Evolutionary conservation across 2,113 vertebrate genomes (phyloP).

Genomic region (Aleadryas rufinucha): DNA sequence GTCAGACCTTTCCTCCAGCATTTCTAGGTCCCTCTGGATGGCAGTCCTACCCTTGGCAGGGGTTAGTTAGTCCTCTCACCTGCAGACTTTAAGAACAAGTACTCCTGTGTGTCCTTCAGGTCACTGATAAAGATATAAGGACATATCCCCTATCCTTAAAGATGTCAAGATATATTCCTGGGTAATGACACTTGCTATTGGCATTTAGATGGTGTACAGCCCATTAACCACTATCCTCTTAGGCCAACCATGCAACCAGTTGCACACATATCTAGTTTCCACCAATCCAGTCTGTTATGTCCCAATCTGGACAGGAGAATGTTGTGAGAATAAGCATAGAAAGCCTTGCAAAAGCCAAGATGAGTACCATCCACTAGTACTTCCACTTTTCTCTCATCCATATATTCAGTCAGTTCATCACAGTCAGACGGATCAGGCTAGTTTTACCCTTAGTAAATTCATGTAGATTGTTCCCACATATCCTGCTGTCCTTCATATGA

Average conservation of each 20-base stretch:
- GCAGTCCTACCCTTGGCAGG: not conserved
- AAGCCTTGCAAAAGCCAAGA: not conserved
- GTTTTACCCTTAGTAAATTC: not conserved
- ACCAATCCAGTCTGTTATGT: not conserved
- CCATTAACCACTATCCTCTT: not conserved
- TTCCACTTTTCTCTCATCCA: not conserved
- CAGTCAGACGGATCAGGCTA: not conserved
- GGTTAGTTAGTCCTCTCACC: not conserved
- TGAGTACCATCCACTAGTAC: not conserved
- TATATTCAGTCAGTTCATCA: not conserved
- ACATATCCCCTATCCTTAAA: not conserved
- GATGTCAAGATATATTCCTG: not conserved
- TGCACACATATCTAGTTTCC: not conserved
- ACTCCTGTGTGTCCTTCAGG: not conserved
- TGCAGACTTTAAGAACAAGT: fast-evolving
- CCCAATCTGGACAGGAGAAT: not conserved
- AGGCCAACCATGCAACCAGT: not conserved
- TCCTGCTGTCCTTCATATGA: not conserved
- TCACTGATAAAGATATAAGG: not conserved
- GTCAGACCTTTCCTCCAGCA: not conserved
- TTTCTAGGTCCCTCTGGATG: not conserved
- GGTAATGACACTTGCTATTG: not conserved
- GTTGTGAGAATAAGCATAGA: not conserved
- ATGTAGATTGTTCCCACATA: not conserved
- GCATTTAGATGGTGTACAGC: not conserved